Conservation (phyloP, 2,113 vertebrate species). For the Mastomys natalensis region DNA sequence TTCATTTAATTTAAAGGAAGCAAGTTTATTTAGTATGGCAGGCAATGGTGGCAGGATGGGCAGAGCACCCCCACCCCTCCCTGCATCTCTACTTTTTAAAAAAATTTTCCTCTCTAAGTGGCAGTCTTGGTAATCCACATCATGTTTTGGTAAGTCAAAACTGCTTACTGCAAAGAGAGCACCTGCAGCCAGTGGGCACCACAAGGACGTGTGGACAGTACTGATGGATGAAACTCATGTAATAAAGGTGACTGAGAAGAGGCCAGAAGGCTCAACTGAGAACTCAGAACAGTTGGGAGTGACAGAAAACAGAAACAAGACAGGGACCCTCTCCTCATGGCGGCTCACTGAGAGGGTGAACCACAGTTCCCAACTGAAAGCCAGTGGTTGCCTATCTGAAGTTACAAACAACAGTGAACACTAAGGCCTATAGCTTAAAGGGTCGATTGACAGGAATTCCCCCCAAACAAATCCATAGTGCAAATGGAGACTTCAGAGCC, state of each 20-base stretch:
- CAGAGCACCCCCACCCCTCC: not conserved
- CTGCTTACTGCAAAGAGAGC: not conserved
- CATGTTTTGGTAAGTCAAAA: not conserved
- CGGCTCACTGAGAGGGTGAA: not conserved
- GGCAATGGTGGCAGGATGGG: not conserved
- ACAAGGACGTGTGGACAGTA: not conserved
- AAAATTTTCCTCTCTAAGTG: not conserved
- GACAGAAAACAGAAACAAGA: not conserved
- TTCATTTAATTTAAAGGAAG: not conserved
- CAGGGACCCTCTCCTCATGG: not conserved
- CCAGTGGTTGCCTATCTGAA: not conserved
- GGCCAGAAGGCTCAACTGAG: not conserved
- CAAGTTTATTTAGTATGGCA: not conserved
- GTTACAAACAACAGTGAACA: not conserved
- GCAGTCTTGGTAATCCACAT: not conserved
- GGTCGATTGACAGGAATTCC: not conserved
- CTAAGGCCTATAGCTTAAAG: not conserved
- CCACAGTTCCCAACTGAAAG: not conserved
- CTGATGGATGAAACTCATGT: not conserved
- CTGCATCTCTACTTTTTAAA: accelerated
- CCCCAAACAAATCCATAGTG: not conserved
- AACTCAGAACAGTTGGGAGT: not conserved
- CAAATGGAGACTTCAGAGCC: not conserved
- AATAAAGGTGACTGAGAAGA: not conserved
- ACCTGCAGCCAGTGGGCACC: not conserved